phyloP scores from a whole-genome alignment of 2,113 vertebrate genomes.

The Ictalurus furcatus region DNA sequence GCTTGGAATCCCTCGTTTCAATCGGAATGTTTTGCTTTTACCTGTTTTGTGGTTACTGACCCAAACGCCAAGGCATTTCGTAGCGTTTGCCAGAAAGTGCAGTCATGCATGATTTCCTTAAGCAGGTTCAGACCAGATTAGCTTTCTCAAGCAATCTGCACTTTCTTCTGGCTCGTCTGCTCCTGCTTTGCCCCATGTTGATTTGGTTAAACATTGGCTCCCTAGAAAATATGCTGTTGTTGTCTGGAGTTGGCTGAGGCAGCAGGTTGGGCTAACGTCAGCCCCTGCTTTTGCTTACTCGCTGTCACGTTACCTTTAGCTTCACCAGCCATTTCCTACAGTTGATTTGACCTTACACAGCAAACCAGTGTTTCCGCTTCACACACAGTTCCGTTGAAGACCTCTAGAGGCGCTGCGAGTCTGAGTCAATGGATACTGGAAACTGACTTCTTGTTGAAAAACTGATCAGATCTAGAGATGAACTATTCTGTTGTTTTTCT shows the following conservation, averaged over 20 bases:
- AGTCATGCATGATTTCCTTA: slow-evolving; percentile 25
- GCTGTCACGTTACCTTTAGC: slow-evolving; percentile 43
- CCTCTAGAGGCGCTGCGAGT: slow-evolving; percentile 35
- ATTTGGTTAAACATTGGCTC: slow-evolving; percentile 50
- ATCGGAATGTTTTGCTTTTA: slow-evolving; percentile 28
- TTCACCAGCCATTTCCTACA: slow-evolving; percentile 29
- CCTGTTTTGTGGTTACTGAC: slow-evolving; percentile 16
- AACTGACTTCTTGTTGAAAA: neutral
- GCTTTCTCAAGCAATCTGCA: slow-evolving; percentile 20
- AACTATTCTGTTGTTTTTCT: neutral
- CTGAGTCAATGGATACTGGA: neutral
- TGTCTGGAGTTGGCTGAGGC: slow-evolving; percentile 35
- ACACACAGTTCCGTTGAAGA: neutral
- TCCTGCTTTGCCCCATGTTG: slow-evolving; percentile 26
- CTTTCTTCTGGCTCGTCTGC: slow-evolving; percentile 29
- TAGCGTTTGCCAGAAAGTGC: slow-evolving; percentile 16
- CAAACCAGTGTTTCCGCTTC: slow-evolving; percentile 3
- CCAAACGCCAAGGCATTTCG: slow-evolving; percentile 22
- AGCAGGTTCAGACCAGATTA: slow-evolving; percentile 22
- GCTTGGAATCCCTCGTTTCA: slow-evolving; percentile 20
- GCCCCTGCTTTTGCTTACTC: slow-evolving; percentile 29
- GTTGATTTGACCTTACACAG: slow-evolving; percentile 29
- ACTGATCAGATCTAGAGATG: neutral
- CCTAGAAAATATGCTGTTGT: slow-evolving; percentile 34
- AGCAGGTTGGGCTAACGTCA: slow-evolving; percentile 38